Evolutionary conservation across 2,888 invertebrate genomes (phyloP).

Genomic region (Stenoptilia bipunctidactyla): DNA sequence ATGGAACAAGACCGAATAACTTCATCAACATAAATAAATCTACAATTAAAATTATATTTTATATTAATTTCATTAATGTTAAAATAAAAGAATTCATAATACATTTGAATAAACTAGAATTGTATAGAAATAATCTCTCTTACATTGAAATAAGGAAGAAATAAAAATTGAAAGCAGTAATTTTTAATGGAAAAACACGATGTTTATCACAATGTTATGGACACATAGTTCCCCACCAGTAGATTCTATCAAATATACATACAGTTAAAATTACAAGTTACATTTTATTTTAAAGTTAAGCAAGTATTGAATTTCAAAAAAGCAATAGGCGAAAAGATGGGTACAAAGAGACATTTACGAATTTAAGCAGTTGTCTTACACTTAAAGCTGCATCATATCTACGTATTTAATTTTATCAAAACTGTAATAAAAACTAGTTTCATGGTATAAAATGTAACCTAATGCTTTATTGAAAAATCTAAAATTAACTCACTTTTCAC

Average conservation of each 20-base stretch:
- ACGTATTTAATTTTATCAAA: background rate
- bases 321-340: slow-evolving; percentile 45
- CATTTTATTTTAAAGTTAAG: slow-evolving; percentile 54
- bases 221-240: slow-evolving; percentile 54
- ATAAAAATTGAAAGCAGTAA: slow-evolving; percentile 51
- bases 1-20: slow-evolving; percentile 53
- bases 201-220: slow-evolving; percentile 69
- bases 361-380: slow-evolving; percentile 9
- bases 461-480: slow-evolving; percentile 56
- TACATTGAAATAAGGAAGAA: slow-evolving; percentile 48
- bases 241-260: slow-evolving; percentile 65
- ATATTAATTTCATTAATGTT: slow-evolving; percentile 49
- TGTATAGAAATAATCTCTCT: slow-evolving; percentile 68
- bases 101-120: slow-evolving; percentile 57
- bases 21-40: slow-evolving; percentile 55
- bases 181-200: slow-evolving; percentile 60
- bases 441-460: slow-evolving; percentile 27
- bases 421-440: background rate
- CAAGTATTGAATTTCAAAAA: slow-evolving; percentile 52
- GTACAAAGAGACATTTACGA: too few relatives aligned
- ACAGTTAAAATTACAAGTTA: too few relatives aligned
- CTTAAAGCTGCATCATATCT: slow-evolving; percentile 19
- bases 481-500: slow-evolving; percentile 46
- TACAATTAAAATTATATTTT: slow-evolving; percentile 47
- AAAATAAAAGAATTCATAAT: slow-evolving; percentile 57